Conservation (phyloP, 2,888 invertebrate species). For the Limenitis camilla region DNA sequence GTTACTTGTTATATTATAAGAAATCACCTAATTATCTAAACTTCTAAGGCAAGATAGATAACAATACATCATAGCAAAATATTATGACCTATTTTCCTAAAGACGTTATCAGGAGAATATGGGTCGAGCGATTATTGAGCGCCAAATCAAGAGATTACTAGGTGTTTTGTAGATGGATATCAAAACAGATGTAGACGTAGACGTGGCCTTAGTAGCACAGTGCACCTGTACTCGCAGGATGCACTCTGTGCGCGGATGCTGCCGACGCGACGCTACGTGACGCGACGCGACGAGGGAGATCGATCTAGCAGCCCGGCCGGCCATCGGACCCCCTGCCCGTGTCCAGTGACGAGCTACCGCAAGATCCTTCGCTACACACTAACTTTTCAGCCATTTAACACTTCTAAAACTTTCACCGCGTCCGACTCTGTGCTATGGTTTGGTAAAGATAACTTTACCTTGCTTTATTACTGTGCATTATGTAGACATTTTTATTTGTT, state of each 20-base stretch:
- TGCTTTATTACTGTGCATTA: too few relatives aligned
- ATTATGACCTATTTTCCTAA: too few relatives aligned
- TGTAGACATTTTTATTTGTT: too few relatives aligned
- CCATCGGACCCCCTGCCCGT: constrained; percentile 35
- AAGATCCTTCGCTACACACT: constrained; percentile 40
- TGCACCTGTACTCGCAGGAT: constrained; percentile 28
- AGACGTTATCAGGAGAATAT: background rate
- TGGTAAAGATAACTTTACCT: too few relatives aligned
- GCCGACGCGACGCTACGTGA: too few relatives aligned
- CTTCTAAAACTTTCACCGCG: constrained; percentile 9
- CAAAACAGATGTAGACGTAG: background rate
- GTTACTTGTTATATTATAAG: too few relatives aligned
- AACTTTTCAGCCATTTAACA: constrained; percentile 18
- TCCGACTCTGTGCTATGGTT: background rate
- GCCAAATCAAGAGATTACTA: constrained; percentile 8
- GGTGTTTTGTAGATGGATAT: background rate
- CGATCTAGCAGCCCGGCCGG: constrained; percentile 57
- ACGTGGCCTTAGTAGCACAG: constrained; percentile 16
- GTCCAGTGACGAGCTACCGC: constrained; percentile 24
- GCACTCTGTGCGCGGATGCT: constrained; percentile 21
- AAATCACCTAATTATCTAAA: too few relatives aligned
- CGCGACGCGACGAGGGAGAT: constrained; percentile 41
- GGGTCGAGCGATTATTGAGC: constrained; percentile 7
- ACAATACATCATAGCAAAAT: too few relatives aligned
- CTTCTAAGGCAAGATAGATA: too few relatives aligned